These are phyloP conservation scores for Callorhinus ursinus DNA, from an alignment of 2,113 vertebrate genomes.

Conservation along the genomic window DNA sequence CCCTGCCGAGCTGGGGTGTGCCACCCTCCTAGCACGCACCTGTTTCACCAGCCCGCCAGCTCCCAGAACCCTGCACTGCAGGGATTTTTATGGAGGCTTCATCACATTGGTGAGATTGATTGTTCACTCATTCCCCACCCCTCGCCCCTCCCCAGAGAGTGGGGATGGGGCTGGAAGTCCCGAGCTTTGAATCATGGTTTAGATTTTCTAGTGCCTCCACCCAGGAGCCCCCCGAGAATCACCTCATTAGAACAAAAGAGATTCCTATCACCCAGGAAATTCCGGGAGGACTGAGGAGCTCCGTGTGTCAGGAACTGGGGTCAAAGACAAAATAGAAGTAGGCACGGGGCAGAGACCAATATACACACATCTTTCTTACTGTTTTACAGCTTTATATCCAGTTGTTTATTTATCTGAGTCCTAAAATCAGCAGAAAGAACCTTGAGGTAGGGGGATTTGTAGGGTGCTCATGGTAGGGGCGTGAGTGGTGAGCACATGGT, in stretches of 20 bases:
- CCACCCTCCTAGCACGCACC: background rate
- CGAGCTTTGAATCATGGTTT: background rate
- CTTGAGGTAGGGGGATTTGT: background rate
- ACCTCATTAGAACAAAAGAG: background rate
- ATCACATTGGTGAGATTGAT: fast-evolving
- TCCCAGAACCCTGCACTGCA: background rate
- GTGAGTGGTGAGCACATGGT: background rate
- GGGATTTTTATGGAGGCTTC: background rate
- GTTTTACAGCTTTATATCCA: background rate
- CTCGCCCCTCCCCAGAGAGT: background rate
- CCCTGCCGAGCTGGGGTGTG: background rate
- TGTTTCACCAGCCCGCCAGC: background rate
- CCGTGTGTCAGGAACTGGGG: background rate
- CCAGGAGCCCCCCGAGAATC: background rate
- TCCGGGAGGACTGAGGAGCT: background rate
- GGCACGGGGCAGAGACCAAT: background rate
- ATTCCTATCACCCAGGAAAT: background rate
- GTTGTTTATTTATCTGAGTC: background rate
- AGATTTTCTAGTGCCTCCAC: background rate
- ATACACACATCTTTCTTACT: background rate
- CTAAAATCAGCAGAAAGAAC: background rate
- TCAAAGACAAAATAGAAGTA: background rate
- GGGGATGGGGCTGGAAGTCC: background rate
- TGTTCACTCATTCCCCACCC: background rate
- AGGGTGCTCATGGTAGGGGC: background rate